These are phyloP conservation scores for Polietes domitor DNA, from an alignment of 2,888 invertebrate genomes.

Conservation along the genomic window DNA sequence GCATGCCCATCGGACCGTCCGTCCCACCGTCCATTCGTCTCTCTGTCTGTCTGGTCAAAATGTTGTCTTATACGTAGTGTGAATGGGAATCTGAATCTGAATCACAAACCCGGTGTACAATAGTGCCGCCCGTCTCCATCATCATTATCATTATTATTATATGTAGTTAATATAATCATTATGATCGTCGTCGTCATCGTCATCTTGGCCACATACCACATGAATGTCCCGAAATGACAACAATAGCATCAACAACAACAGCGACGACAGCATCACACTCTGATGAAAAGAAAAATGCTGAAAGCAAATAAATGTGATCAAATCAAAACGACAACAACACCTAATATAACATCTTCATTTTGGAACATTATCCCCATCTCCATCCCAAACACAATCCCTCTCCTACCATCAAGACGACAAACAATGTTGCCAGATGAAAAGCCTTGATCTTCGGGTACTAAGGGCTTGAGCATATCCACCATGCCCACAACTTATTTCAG, in stretches of 20 bases:
- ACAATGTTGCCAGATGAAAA: not conserved
- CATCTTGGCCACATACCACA: not conserved
- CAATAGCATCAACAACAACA: slow-evolving; percentile 1
- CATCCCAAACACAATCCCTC: not conserved
- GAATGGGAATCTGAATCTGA: too few relatives aligned
- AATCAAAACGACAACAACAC: slow-evolving; percentile 32
- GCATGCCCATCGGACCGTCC: not conserved
- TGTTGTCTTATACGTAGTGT: slow-evolving; percentile 46
- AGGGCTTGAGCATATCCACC: too few relatives aligned
- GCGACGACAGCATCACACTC: slow-evolving; percentile 21
- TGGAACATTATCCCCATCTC: not conserved
- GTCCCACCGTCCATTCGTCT: not conserved
- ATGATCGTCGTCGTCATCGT: not conserved
- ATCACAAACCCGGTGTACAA: not conserved
- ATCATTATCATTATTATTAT: not conserved
- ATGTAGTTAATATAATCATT: slow-evolving; percentile 31
- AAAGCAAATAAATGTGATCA: slow-evolving; percentile 12
- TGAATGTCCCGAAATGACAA: not conserved
- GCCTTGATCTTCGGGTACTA: too few relatives aligned
- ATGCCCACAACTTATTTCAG: too few relatives aligned
- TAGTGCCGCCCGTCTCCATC: not conserved
- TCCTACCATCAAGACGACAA: not conserved
- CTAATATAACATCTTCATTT: slow-evolving; percentile 22
- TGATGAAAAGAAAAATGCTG: slow-evolving; percentile 19
- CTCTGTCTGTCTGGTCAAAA: not conserved